Conservation (phyloP, 92 coral and sea anemone genomes). For the Diadumene lineata region DNA sequence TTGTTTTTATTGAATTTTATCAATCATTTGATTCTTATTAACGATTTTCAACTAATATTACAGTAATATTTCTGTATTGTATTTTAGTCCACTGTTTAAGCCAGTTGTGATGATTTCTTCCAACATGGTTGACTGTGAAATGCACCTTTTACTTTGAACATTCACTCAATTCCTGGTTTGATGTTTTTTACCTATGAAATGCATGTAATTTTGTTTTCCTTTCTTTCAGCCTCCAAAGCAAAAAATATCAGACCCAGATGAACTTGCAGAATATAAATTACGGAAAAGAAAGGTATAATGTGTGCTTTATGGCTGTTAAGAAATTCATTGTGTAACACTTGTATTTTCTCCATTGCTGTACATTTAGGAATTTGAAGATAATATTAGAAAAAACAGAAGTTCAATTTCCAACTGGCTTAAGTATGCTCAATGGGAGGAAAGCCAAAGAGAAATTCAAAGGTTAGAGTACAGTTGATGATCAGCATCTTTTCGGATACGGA, state of each 20-base stretch:
- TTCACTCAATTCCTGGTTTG: too few species aligned
- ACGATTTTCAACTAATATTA: too few species aligned
- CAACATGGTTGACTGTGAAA: too few species aligned
- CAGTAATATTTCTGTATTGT: too few species aligned
- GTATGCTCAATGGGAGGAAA: conserved; percentile 96
- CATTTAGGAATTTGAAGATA: conserved; percentile 92
- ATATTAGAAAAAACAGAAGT: conserved; percentile 88
- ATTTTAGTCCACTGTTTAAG: too few species aligned
- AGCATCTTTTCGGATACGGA: too few species aligned
- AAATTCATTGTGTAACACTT: background rate
- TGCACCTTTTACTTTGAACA: too few species aligned
- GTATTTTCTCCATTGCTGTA: background rate
- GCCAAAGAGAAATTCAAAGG: conserved; percentile 95
- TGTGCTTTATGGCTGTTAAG: background rate
- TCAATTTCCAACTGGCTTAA: conserved; percentile 93
- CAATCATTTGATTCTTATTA: too few species aligned
- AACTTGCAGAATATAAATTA: conserved; percentile 93
- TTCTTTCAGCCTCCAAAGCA: conserved; percentile 93
- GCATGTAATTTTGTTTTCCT: too few species aligned
- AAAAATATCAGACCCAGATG: conserved; percentile 98
- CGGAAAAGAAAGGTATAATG: conserved; percentile 99
- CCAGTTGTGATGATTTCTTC: too few species aligned
- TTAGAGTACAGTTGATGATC: conserved; percentile 1
- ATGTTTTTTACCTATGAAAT: too few species aligned
- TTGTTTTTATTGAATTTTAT: too few species aligned